Evolutionary conservation across 2,113 vertebrate genomes (phyloP).

Genomic region (Sorex fumeus): DNA sequence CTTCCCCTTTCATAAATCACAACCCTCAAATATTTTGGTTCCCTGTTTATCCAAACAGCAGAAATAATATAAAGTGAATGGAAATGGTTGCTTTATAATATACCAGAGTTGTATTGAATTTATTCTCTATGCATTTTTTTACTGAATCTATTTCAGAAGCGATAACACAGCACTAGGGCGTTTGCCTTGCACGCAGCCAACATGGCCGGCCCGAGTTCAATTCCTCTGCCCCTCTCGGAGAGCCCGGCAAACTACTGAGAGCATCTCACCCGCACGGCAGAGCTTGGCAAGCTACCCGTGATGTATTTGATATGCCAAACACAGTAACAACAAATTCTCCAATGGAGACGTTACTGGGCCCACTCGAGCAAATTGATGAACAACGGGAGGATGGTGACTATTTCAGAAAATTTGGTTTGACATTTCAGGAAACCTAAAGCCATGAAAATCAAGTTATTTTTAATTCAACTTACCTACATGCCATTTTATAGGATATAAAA

Average conservation of each 20-base stretch:
- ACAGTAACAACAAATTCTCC: too few relatives aligned
- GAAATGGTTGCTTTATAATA: neutral
- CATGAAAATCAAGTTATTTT: conserved; percentile 21
- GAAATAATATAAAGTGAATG: neutral
- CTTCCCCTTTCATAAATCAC: conserved; percentile 11
- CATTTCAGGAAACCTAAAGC: neutral
- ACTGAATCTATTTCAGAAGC: neutral
- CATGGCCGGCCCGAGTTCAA: too few relatives aligned
- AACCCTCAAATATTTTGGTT: neutral
- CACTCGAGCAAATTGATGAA: too few relatives aligned
- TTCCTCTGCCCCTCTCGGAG: too few relatives aligned
- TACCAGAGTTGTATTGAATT: neutral
- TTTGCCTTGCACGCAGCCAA: too few relatives aligned
- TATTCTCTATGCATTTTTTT: neutral
- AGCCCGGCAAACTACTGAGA: too few relatives aligned
- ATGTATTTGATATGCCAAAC: too few relatives aligned
- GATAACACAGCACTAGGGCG: too few relatives aligned
- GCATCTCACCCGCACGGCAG: too few relatives aligned
- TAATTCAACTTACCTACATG: neutral
- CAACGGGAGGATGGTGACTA: too few relatives aligned
- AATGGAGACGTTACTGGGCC: too few relatives aligned
- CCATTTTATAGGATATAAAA: neutral
- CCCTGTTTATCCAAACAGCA: neutral
- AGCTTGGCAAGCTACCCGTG: too few relatives aligned
- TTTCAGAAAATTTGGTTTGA: neutral